Evolutionary conservation across 2,888 invertebrate genomes (phyloP), one percentile per base, ranked within the genome.

Genomic region (Adela reaumurella): DNA sequence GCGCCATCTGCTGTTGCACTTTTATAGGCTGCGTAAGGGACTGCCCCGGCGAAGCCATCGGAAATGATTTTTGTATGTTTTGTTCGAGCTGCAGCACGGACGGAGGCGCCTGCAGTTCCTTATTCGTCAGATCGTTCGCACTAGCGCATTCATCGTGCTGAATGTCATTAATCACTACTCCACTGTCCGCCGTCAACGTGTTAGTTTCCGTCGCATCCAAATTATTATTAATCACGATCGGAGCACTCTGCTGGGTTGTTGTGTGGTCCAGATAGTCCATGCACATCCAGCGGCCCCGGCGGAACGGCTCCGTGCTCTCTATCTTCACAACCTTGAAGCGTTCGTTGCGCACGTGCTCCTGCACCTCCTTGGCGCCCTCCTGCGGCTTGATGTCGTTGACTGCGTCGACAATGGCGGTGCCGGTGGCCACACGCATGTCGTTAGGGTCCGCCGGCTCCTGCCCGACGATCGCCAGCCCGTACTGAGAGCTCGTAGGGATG

Each of bases 261-360:
- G 89, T 88, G 61, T 93, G 91, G 77, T 95, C 94, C 60, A 93
- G 80, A 70, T 92, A 96, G 71, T 96, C 96, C 88, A 93, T 91
- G 70, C 95, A 96, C 70, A 89, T 88, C 96, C 96, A 96, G 58
- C 95, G 83, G 19, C 96, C 96, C 50, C 95, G 84, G 58, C 90
- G 88, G 65, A 94, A 94, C 17, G 95, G 94, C 72, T 94, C 93
- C n/a, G 92, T 92, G 59, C 93, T 94, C 74, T 94, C 94, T 59
- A 96, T 94, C 82, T 96, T 96, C 41, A 96, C 95, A 59, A 96
- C 94, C 82, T 93, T 93, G 73, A 95, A 95, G 55, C 95, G 82
- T 70, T 90, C 90, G 70, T 88, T 89, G 59, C 88, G 84, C 65
- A 86, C 87, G 67, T 87, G 87, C 62, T 86, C 84, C 67, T 89